Base-by-base conservation (phyloP, 2,888 invertebrate genomes). In the Catonia carolina region DNA sequence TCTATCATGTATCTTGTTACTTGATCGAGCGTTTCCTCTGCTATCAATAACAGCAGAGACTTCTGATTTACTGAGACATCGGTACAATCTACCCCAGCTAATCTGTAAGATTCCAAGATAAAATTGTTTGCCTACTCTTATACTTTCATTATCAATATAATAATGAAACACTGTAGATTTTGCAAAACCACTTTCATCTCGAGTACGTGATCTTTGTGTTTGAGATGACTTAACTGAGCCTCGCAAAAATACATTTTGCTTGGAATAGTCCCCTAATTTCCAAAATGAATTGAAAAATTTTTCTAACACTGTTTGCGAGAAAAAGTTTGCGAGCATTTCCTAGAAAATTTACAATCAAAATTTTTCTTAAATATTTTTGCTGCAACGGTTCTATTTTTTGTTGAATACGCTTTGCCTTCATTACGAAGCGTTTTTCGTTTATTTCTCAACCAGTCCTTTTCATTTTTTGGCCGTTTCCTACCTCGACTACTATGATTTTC, bases 1-100 rank as follows among this genome's bases (percentile, higher is more conserved):
- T 41, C 14, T n/a, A 17, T 41, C 41, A 41, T 41, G 14, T 41
- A 15, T 41, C 41, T 41, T n/a, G 14, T 41, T 41, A 41, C 41
- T 41, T 14, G 41, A 41, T 18, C 10, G 41, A 41, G 41, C 41
- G n/a, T 41, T 41, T 20, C 12, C 41, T 41, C 41, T 41, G 15
- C 41, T 41, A 10, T 41, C 41, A 41, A 41, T 41, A 41, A 41
- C 15, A 15, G 41, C 41, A 41, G 15, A 14, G 53, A 37, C 56
- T 47, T 39, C 36, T 41, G 33, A 20, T 35, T 54, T 36, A 39
- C 35, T 48, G 1, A 31, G 14, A 45, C 33, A 48, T 47, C 31
- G n/a, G 27, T 49, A 49, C 31, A 49, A 6, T 31, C 31, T 41
- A 41, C 41, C 41, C 41, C 17, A 41, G 20, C 41, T 41, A 41